phyloP scores from a whole-genome alignment of 2,113 vertebrate genomes.

The Trichechus manatus region DNA sequence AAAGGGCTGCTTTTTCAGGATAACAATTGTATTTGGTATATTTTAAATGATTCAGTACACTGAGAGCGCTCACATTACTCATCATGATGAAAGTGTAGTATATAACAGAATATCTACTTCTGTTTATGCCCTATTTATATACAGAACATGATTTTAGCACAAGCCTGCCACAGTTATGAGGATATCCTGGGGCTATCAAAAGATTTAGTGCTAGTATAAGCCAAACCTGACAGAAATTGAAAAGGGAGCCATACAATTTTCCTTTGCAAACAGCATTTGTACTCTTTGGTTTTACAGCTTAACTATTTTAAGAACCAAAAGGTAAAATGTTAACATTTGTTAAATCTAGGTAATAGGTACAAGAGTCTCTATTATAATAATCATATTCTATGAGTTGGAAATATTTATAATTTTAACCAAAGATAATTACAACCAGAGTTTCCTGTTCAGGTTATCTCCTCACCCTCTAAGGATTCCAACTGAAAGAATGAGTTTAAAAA shows the following conservation, averaged over 20 bases:
- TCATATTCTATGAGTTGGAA: neutral
- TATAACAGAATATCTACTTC: neutral
- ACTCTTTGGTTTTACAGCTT: conserved; percentile 10
- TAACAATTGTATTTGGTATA: neutral
- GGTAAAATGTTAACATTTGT: neutral
- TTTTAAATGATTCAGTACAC: neutral
- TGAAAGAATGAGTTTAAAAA: neutral
- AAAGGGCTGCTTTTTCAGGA: neutral
- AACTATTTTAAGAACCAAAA: conserved; percentile 42
- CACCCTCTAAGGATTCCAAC: neutral
- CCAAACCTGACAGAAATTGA: conserved; percentile 23
- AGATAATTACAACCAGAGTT: neutral
- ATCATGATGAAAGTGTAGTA: neutral
- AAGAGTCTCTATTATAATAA: neutral
- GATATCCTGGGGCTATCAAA: neutral
- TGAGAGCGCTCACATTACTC: neutral
- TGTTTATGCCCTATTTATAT: neutral
- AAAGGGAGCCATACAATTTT: neutral
- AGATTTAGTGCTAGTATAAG: neutral
- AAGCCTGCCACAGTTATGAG: neutral
- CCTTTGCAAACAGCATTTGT: conserved; percentile 7
- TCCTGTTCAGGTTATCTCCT: neutral
- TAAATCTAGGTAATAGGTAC: neutral
- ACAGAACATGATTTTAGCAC: neutral
- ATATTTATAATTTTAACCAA: conserved; percentile 52